Evolutionary conservation across 2,797 vertebrate species (phyloP), one percentile per base, ranked within the genome.

Genomic region (Tiaroga cobitis): DNA sequence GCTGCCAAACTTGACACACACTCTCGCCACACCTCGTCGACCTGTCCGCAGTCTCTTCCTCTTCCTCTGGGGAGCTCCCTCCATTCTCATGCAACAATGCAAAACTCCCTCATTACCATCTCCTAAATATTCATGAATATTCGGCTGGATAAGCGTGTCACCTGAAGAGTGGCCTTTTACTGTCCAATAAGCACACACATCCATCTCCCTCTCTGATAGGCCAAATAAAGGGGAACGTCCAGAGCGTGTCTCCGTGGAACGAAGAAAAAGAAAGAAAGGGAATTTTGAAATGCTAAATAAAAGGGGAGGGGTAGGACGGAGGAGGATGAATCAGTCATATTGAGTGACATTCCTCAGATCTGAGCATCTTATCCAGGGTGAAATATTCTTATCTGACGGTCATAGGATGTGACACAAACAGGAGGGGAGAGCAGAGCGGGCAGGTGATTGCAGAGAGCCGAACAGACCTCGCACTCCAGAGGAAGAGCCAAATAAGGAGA

Each of bases 101-200:
- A 98, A 98, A 99, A 96, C 93, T 92, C 92, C 93, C 96, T 98
- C 96, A 99, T 99, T 99, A 98, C 94, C 98, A 99, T 99, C 96
- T 94, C 92, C 96, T 99, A 98, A 98, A 98, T 99, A 99, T 99
- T 97, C 97, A 99, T 97, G 98, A 98, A 97, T 97, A 96, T 96
- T 97, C 95, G 92, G 95, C 95, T 95, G 96, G 95, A 96, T 96
- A 97, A 95, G 95, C 96, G 96, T 96, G 94, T 96, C 97, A 97
- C 96, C 96, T 93, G 92, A 96, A 97, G 96, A 96, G 95, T 96
- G 96, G 96, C 97, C 97, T 98, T 98, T 97, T 97, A 93, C 96
- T 96, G 95, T 97, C 97, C 97, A 97, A 98, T 97, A 97, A 97
- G 93, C 95, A 96, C 95, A 97, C 96, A 96, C 95, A 97, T 97